phyloP scores from a whole-genome alignment of 2,113 vertebrate species.

The Myodes glareolus region DNA sequence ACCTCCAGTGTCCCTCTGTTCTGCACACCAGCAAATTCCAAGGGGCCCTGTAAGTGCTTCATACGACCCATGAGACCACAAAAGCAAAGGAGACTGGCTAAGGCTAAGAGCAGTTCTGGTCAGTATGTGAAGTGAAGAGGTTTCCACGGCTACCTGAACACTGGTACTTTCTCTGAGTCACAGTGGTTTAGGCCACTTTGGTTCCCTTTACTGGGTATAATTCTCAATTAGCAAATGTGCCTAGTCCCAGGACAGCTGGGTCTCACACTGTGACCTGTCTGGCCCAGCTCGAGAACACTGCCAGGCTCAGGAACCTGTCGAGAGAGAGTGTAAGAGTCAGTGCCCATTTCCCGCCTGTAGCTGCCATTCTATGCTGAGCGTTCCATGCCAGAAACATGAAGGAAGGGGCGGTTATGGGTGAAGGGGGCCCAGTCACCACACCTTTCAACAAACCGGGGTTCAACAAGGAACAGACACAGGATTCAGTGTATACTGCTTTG shows the following conservation, averaged over 20 bases:
- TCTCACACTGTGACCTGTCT: background rate
- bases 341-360: background rate
- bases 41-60: background rate
- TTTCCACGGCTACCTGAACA: background rate
- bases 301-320: background rate
- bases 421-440: too few relatives aligned
- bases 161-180: background rate
- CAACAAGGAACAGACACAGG: background rate
- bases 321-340: background rate
- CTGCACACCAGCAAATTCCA: background rate
- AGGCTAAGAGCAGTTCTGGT: background rate
- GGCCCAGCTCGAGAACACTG: background rate
- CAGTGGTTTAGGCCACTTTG: background rate
- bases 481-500: background rate
- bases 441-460: background rate
- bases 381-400: too few relatives aligned
- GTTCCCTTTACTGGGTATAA: background rate
- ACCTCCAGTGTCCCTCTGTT: background rate
- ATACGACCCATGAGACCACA: background rate
- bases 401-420: background rate
- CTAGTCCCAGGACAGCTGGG: background rate
- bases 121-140: background rate
- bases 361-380: rapidly evolving
- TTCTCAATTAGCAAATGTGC: background rate
- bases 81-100: background rate